Evolutionary conservation across 2,888 invertebrate species (phyloP), one percentile per base, ranked within the genome.

Genomic region (Vanessa cardui): DNA sequence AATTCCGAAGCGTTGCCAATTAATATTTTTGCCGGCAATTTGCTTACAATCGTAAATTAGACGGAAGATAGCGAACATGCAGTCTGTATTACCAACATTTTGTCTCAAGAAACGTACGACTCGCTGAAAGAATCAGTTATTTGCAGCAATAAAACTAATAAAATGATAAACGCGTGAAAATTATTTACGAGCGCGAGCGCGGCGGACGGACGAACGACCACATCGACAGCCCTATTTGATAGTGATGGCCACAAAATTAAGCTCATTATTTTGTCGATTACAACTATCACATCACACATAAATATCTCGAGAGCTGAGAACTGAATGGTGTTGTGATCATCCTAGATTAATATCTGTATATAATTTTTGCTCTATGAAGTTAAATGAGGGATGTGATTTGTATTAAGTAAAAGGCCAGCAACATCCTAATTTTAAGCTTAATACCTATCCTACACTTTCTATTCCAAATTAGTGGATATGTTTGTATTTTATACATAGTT

Each of bases 91-190:
- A 12, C 20, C 58, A 39, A 49, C 46, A 58, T 45, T 45, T 64
- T 64, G 39, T 56, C 56, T 56, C 0, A 18, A n/a, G 39, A 64
- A 64, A 44, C 45, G n/a, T 39, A 12, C 12, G 59, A 64, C 45
- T 16, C 31, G 50, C 50, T 52, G 59, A 64, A 50, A 59, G 64
- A 52, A 50, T 46, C 59, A 45, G 59, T 52, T 66, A 66, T 71
- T 70, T 64, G 68, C 64, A 60, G 62, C 50, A 58, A 70, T 70
- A 68, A 66, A 66, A 73, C 67, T 67, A 69, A 73, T 73, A 69
- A 66, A 67, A 70, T 67, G 69, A 67, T 72, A 71, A 72, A 70
- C 46, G 66, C 64, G 64, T 64, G 64, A 66, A 71, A 70, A 73
- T 73, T 68, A 70, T 73, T 71, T 66, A 71, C 58, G 73, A 66